A percentile compares a stretch with the other conserved stretches of the same genome.
These are phyloP conservation scores for Pelobates cultripes DNA, from an alignment of 2,797 vertebrate genomes.

Conservation along the genomic window DNA sequence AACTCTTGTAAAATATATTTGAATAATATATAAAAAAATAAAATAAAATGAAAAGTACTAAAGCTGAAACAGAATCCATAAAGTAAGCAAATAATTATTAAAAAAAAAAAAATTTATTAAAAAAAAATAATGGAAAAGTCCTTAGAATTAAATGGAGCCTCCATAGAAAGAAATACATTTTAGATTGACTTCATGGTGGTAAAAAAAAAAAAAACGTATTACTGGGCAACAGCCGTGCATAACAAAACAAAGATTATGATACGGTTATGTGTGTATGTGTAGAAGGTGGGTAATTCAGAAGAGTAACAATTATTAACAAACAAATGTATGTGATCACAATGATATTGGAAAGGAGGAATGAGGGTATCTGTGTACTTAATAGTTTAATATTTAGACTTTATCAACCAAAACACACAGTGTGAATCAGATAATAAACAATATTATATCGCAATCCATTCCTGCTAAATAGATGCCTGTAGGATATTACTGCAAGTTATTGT, in stretches of 20 bases:
- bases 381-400: conserved; percentile 19
- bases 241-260: conserved; percentile 10
- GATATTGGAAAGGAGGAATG: conserved; percentile 29
- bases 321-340: background rate
- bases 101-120: background rate
- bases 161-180: too few species aligned
- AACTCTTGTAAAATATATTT: too few species aligned
- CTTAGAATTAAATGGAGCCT: too few species aligned
- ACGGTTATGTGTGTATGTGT: conserved; percentile 30
- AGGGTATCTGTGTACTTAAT: conserved; percentile 42
- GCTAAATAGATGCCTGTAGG: background rate
- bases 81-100: too few species aligned
- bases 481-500: background rate
- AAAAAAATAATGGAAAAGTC: background rate
- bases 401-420: conserved; percentile 37
- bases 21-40: too few species aligned
- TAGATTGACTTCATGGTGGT: background rate
- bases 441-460: background rate
- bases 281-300: conserved; percentile 34
- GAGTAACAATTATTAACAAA: conserved; percentile 23
- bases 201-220: background rate
- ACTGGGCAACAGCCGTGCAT: conserved; percentile 7
- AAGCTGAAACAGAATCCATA: too few species aligned
- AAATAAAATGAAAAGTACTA: too few species aligned
- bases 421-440: conserved; percentile 30